These are phyloP conservation scores for Neostethus bicornis DNA, from an alignment of 2,797 vertebrate genomes.

Conservation along the genomic window DNA sequence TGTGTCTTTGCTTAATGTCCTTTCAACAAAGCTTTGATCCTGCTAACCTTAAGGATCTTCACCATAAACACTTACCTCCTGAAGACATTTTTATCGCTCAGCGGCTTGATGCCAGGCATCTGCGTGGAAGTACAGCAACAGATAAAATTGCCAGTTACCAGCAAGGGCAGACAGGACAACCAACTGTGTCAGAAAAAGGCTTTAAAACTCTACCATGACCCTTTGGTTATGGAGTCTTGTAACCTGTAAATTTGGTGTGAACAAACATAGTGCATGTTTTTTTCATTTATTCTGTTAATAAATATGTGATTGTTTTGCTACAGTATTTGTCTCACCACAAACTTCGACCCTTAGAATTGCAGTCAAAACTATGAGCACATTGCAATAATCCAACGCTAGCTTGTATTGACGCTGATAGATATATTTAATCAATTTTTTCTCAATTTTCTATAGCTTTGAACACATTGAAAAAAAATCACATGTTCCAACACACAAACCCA, in stretches of 20 bases:
- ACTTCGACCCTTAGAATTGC: slow-evolving; percentile 38
- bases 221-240: slow-evolving; percentile 23
- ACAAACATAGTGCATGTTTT: slow-evolving; percentile 12
- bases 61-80: slow-evolving; percentile 75
- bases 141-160: slow-evolving; percentile 68
- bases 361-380: slow-evolving; percentile 18
- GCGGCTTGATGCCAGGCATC: slow-evolving; percentile 67
- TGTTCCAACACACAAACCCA: slow-evolving; percentile 13
- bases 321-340: slow-evolving; percentile 28
- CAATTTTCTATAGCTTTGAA: slow-evolving; percentile 6
- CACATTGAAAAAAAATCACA: slow-evolving; percentile 7
- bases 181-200: slow-evolving; percentile 25
- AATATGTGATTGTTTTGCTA: slow-evolving; percentile 14
- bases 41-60: slow-evolving; percentile 72
- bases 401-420: no score
- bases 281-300: slow-evolving; percentile 18
- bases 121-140: slow-evolving; percentile 66
- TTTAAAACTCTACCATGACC: slow-evolving; percentile 35
- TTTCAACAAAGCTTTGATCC: slow-evolving; percentile 79
- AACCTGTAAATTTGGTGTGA: slow-evolving; percentile 24
- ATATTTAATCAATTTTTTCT: background rate
- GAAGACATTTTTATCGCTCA: slow-evolving; percentile 78
- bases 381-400: slow-evolving; percentile 19
- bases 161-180: slow-evolving; percentile 59
- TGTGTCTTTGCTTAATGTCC: slow-evolving; percentile 64